These are phyloP conservation scores for Calidris pygmaea DNA, from an alignment of 2,113 vertebrate species.

Conservation along the genomic window DNA sequence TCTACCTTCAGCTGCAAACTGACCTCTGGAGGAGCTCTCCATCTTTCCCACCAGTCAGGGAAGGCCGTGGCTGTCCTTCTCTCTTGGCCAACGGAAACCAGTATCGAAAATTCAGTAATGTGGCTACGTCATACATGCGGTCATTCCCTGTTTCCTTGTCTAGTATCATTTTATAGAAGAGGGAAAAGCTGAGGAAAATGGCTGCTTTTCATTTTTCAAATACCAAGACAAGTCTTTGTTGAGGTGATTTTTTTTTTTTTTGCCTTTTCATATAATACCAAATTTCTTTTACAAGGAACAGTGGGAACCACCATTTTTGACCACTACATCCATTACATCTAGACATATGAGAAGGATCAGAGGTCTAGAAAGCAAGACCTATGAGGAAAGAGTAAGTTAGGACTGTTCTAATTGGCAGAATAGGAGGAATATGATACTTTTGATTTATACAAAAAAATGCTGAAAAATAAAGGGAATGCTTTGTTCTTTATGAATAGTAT, in stretches of 20 bases:
- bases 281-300: not conserved
- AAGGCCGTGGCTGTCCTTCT: not conserved
- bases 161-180: not conserved
- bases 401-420: not conserved
- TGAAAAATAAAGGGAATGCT: not conserved
- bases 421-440: not conserved
- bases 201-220: not conserved
- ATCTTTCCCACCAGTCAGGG: not conserved
- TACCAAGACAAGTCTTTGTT: not conserved
- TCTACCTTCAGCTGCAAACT: not conserved
- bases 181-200: not conserved
- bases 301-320: not conserved
- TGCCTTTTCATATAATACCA: not conserved
- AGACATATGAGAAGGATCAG: not conserved
- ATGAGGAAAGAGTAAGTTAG: not conserved
- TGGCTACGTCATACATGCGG: not conserved
- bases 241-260: not conserved
- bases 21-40: not conserved
- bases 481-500: not conserved
- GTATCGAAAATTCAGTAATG: rapidly evolving
- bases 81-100: not conserved
- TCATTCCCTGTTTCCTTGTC: not conserved
- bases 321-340: not conserved
- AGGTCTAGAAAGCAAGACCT: not conserved
- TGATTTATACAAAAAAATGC: not conserved